phyloP scores from a whole-genome alignment of 2,888 invertebrate genomes.

The Acrobasis repandana region DNA sequence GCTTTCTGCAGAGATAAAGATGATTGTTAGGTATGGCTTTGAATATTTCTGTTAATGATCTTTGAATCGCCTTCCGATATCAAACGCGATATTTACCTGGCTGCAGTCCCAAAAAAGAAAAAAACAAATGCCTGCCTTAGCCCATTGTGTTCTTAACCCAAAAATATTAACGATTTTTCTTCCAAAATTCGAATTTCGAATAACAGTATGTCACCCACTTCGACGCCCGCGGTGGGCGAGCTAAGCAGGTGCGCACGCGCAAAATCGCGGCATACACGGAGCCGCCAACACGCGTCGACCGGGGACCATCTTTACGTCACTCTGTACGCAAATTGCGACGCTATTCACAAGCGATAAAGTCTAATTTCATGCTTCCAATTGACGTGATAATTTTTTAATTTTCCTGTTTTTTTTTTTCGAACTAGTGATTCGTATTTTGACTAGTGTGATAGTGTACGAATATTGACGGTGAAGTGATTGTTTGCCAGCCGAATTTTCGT shows the following conservation, averaged over 20 bases:
- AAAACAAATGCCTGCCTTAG: not conserved
- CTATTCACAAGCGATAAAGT: conserved; percentile 33
- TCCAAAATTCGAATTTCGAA: conserved; percentile 30
- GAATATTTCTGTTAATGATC: not conserved
- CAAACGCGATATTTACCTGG: not conserved
- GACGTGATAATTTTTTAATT: conserved; percentile 20
- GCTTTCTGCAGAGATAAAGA: not conserved
- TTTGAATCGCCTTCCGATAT: not conserved
- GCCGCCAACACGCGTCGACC: conserved; percentile 62
- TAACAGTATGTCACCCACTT: conserved; percentile 60
- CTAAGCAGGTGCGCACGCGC: conserved; percentile 63
- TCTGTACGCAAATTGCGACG: conserved; percentile 40
- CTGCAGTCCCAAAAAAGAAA: conserved; percentile 3
- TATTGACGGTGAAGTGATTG: conserved; percentile 18
- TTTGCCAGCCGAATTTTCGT: conserved; percentile 5
- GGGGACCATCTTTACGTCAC: conserved; percentile 39
- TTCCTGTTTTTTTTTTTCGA: conserved; percentile 13
- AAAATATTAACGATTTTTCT: conserved; percentile 18
- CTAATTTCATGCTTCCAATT: conserved; percentile 28
- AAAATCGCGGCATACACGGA: conserved; percentile 65
- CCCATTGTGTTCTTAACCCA: not conserved
- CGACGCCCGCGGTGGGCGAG: conserved; percentile 40
- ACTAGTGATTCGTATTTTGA: conserved; percentile 13
- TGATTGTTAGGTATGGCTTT: not conserved
- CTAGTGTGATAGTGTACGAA: conserved; percentile 17